A percentile compares a stretch with the other conserved stretches of the same genome.
These are phyloP conservation scores for Trichacis sp. DNA, from an alignment of 2,888 invertebrate species.

Conservation along the genomic window DNA sequence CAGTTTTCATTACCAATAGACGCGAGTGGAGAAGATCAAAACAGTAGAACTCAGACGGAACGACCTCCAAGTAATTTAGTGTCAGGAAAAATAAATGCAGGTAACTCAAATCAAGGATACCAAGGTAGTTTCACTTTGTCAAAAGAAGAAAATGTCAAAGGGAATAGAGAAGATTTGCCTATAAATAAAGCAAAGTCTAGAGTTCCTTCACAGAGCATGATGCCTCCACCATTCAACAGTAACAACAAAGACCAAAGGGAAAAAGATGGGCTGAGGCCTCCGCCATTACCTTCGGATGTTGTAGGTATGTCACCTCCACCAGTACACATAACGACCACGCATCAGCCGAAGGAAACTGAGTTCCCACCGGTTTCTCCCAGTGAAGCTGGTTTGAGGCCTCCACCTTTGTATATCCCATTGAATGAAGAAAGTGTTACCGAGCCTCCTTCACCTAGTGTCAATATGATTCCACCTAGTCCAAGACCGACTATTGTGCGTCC, in stretches of 20 bases:
- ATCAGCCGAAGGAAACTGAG: conserved; percentile 49
- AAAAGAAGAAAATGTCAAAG: conserved; percentile 29
- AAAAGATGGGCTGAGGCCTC: conserved; percentile 59
- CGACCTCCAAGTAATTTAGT: conserved; percentile 53
- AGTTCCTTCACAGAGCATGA: conserved; percentile 59
- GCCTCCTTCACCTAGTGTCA: conserved; percentile 52
- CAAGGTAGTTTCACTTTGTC: conserved; percentile 58
- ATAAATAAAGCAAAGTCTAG: conserved; percentile 38
- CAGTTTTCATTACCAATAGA: conserved; percentile 60
- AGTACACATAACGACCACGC: conserved; percentile 57
- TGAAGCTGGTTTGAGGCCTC: conserved; percentile 56
- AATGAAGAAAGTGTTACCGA: conserved; percentile 52
- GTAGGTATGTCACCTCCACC: conserved; percentile 65
- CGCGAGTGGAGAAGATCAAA: conserved; percentile 53
- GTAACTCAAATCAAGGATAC: conserved; percentile 53
- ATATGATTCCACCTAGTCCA: conserved; percentile 58
- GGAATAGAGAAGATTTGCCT: conserved; percentile 33
- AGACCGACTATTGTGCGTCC: conserved; percentile 58
- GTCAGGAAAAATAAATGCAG: conserved; percentile 45
- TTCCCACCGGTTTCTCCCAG: conserved; percentile 33
- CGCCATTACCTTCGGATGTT: conserved; percentile 59
- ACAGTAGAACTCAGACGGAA: conserved; percentile 58
- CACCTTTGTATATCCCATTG: conserved; percentile 61
- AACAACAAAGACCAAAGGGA: conserved; percentile 38
- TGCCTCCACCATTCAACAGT: conserved; percentile 52